Evolutionary conservation across 2,113 vertebrate species (phyloP), one percentile per base, ranked within the genome.

Genomic region (Hippocampus comes): DNA sequence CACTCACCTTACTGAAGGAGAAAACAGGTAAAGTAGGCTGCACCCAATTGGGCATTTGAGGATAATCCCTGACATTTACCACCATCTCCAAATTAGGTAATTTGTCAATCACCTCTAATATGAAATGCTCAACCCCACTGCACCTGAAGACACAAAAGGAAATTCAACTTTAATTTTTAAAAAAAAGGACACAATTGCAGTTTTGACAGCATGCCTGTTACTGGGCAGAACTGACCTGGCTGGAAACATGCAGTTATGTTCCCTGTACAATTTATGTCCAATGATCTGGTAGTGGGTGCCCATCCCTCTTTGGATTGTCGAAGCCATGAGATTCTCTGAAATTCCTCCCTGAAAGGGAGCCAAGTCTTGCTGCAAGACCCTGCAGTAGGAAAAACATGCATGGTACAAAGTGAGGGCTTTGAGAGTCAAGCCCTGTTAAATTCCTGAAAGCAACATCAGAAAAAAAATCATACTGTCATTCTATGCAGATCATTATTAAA

Each of bases 261-360:
- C 96, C 66, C 97, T 92, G 89, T 96, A 99, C 67, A 99, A 63
- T 77, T 91, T 95, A 67, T 95, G 93, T 46, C 87, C 91, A 72
- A 97, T 91, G 73, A 99, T 90, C 87, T 99, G 97, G 89, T 99
- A 99, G 84, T 99, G 96, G 0, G 96, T 98, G 21, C 97, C 97
- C 0, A 98, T 89, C 49, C 94, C 95, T 63, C 93, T 92, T 27
- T 88, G 91, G 51, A 98, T 78, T 0, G 94, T 92, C 0, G 94
- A 88, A 0, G 85, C 86, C 89, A 99, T 92, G 0, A 92, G 71
- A 17, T 94, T 93, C 78, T 92, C 91, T 27, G 96, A 94, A 87
- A 99, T 92, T 0, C 95, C 94, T 3, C 83, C 90, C 79, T 12
- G 87, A 77, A 99, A 99, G 25, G 93, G 94, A 66, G 73, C 85